These are phyloP conservation scores for Platysternon megacephalum DNA, from an alignment of 2,113 vertebrate species.

Conservation along the genomic window DNA sequence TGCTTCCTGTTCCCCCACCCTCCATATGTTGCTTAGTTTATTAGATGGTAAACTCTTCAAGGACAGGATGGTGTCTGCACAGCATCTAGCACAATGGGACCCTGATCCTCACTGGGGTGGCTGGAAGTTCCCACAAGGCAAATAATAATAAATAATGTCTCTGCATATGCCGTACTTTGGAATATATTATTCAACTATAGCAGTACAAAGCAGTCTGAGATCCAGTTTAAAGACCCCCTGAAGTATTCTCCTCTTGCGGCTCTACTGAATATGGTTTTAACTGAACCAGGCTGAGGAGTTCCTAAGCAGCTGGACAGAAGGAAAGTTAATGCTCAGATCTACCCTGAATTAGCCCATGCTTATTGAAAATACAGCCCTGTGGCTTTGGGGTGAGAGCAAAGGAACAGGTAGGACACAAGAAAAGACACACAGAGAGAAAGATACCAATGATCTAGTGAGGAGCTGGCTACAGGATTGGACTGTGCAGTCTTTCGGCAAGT, in stretches of 20 bases:
- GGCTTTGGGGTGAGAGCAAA: accelerated
- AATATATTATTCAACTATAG: background rate
- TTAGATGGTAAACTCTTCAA: background rate
- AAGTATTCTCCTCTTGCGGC: accelerated
- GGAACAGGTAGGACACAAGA: background rate
- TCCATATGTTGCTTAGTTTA: background rate
- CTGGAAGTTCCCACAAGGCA: background rate
- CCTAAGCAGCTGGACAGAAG: background rate
- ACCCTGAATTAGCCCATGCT: accelerated
- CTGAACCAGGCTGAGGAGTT: background rate
- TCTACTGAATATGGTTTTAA: background rate
- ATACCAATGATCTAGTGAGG: background rate
- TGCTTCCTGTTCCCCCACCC: background rate
- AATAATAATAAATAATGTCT: background rate
- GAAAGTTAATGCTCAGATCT: accelerated
- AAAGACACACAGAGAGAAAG: background rate
- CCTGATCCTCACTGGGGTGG: background rate
- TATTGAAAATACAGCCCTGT: background rate
- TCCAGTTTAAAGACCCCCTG: background rate
- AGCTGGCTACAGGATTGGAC: background rate
- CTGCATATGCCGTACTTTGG: background rate
- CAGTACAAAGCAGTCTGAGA: accelerated
- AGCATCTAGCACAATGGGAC: background rate
- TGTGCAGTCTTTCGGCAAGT: background rate
- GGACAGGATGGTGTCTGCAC: no score